Base-by-base conservation (phyloP, 2,797 vertebrate species). In the Pelobates cultripes region DNA sequence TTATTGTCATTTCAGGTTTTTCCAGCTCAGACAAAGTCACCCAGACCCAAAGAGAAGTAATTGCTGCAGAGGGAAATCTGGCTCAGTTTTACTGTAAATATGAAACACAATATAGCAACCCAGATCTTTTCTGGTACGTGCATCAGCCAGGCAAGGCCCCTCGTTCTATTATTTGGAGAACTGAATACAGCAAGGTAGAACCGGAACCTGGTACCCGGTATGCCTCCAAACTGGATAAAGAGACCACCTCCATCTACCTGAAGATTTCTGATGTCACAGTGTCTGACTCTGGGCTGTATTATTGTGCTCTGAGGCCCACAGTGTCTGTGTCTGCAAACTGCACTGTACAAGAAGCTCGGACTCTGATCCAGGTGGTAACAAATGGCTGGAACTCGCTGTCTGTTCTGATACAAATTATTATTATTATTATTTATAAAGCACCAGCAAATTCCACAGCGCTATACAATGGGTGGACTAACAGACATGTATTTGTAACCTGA, bases 271-370 rank as follows among this genome's bases (percentile, higher is more conserved):
- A 74, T 28, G 43, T 45, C 17, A 64, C 2, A 64, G n/a, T 55
- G 47, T 64, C 66, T 28, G 73, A 76, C 51, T 40, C 44, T 45
- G 77, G 63, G 3, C 10, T 77, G 6, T 80, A 80, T 70, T 83
- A 55, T 67, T 80, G 77, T 73, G 78, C 74, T 61, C 7, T 85
- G 70, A 70, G 55, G n/a, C 7, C 41, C 70, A 79, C 84, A 57
- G 55, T 57, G 55, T 57, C 55, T 57, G 55, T 12, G 14, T 12
- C 55, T 57, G 55, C 55, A 57, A 12, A 57, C 55, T 57, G 55
- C 55, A 12, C 55, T 57, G 55, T 57, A 57, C 55, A 57, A 57
- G 55, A 57, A 57, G 55, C 55, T 57, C 13, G 4, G 13, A 10
- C 3, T 2, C 47, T 51, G 47, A 6, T 10, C 47, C 5, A 2